A percentile compares a stretch with the other conserved stretches of the same genome.
Conservation (phyloP, 1,140 invertebrate genomes). For the Nymphalis io region DNA sequence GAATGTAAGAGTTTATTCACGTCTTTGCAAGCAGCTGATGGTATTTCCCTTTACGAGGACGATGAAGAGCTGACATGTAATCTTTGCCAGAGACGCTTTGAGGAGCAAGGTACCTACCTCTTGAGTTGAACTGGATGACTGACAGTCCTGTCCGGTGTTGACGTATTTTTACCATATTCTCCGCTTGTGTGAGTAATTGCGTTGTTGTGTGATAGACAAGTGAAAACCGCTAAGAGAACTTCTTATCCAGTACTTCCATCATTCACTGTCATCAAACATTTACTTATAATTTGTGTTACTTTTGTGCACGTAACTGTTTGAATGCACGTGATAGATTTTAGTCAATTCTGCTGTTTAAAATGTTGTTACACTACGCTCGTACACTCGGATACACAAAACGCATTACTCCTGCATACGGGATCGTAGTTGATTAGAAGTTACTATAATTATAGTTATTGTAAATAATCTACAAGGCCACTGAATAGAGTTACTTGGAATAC, state of each 20-base stretch:
- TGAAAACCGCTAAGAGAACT: constrained; percentile 34
- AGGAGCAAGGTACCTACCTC: constrained; percentile 84
- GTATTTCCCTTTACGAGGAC: constrained; percentile 83
- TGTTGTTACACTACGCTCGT: constrained; percentile 38
- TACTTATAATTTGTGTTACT: constrained; percentile 56
- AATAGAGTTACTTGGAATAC: constrained; percentile 80
- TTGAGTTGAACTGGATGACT: constrained; percentile 66
- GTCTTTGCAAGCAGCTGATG: constrained; percentile 85
- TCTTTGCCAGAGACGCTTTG: constrained; percentile 88
- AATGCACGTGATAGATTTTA: constrained; percentile 64
- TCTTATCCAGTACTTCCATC: constrained; percentile 40
- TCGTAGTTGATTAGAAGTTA: constrained; percentile 58
- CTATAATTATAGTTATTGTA: constrained; percentile 52
- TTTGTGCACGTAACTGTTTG: constrained; percentile 62
- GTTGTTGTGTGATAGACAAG: constrained; percentile 62
- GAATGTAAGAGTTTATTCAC: constrained; percentile 75
- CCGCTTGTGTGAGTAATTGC: constrained; percentile 79
- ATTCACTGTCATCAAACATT: constrained; percentile 52
- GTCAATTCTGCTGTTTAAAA: constrained; percentile 48
- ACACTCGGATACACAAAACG: constrained; percentile 61
- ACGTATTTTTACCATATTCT: constrained; percentile 64
- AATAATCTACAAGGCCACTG: constrained; percentile 76
- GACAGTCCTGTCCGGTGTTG: constrained; percentile 63
- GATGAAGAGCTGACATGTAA: constrained; percentile 85
- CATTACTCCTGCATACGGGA: constrained; percentile 77